Conservation (phyloP, 2,113 vertebrate species). For the Hydrochoerus hydrochaeris region DNA sequence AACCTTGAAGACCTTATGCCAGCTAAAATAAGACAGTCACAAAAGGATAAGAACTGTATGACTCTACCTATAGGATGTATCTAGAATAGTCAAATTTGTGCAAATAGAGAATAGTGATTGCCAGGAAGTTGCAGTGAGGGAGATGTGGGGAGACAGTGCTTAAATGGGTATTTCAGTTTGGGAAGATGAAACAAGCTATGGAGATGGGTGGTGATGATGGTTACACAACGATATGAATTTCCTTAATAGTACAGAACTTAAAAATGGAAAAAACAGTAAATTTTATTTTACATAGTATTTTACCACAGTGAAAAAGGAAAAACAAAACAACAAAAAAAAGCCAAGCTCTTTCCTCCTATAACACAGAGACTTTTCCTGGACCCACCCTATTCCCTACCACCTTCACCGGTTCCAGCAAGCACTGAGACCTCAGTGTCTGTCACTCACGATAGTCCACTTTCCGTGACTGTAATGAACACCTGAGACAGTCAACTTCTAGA, state of each 20-base stretch:
- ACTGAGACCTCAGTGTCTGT: neutral
- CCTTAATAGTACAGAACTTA: neutral
- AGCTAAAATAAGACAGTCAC: neutral
- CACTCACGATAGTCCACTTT: neutral
- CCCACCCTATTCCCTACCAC: neutral
- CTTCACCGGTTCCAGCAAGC: no score
- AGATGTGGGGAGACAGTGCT: neutral
- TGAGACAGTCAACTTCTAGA: neutral
- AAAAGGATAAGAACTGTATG: neutral
- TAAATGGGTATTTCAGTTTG: neutral
- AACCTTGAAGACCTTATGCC: neutral
- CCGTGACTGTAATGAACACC: neutral
- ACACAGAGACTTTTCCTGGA: no score
- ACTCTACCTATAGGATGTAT: neutral
- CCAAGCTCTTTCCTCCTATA: neutral
- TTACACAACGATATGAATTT: no score
- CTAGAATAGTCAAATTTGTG: neutral
- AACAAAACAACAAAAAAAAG: neutral
- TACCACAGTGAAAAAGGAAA: neutral
- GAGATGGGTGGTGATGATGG: neutral
- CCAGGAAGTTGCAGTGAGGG: no score
- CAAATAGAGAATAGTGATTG: neutral
- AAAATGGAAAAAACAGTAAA: neutral
- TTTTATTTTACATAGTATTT: neutral
- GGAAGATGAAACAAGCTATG: neutral